Evolutionary conservation across 2,888 invertebrate genomes (phyloP).

Genomic region (Notodonta ziczac): DNA sequence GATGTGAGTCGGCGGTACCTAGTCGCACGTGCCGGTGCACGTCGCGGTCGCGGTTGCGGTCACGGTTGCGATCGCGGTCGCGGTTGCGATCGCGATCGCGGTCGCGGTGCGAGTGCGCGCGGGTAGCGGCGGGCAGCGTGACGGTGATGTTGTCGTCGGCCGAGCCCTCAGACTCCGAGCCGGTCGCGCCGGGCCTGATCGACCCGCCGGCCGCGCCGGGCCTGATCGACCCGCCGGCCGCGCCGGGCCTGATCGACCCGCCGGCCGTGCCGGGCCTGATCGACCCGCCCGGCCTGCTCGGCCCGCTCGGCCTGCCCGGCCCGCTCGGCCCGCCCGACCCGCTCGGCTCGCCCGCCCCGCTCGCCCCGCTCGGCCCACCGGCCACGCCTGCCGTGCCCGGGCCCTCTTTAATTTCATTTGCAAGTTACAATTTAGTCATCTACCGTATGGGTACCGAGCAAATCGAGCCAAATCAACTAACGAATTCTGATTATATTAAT

Average conservation of each 20-base stretch:
- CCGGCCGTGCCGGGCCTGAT: slow-evolving; percentile 8
- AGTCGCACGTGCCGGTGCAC: slow-evolving; percentile 56
- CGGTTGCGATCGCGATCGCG: slow-evolving; percentile 28
- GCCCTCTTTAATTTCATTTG: slow-evolving; percentile 36
- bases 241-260: not conserved
- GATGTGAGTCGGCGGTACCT: slow-evolving; percentile 46
- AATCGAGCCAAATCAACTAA: not conserved
- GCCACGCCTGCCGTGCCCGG: slow-evolving; percentile 11
- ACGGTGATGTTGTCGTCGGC: slow-evolving; percentile 85
- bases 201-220: slow-evolving; percentile 21
- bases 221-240: slow-evolving; percentile 2
- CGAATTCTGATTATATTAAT: not conserved
- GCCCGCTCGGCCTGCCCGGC: not conserved
- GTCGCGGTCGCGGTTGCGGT: slow-evolving; percentile 30
- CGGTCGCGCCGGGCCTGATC: slow-evolving; percentile 34
- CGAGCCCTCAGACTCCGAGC: slow-evolving; percentile 82
- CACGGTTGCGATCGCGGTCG: slow-evolving; percentile 22
- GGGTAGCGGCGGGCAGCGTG: slow-evolving; percentile 73
- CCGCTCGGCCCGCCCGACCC: not conserved
- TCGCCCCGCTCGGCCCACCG: slow-evolving; percentile 7
- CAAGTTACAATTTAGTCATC: not conserved
- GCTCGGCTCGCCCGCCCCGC: slow-evolving; percentile 14
- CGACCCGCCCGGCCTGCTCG: slow-evolving; percentile 13
- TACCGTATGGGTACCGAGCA: not conserved
- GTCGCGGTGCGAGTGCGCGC: slow-evolving; percentile 34